These are phyloP conservation scores for Hedychridium roseum DNA, from an alignment of 2,888 invertebrate genomes.

Conservation along the genomic window DNA sequence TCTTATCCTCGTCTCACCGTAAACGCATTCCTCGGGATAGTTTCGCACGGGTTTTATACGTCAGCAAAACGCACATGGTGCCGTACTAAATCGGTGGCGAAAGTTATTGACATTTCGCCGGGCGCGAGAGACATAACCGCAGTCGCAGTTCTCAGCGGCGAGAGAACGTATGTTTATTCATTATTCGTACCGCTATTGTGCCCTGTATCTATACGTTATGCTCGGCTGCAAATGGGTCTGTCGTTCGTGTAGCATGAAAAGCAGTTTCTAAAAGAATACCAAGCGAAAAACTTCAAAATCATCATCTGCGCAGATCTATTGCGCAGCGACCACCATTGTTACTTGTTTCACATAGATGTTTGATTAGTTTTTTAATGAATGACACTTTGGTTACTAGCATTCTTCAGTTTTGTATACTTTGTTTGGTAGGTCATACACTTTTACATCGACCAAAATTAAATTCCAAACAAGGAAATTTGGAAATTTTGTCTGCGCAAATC, in stretches of 20 bases:
- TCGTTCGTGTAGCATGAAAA: slow-evolving; percentile 11
- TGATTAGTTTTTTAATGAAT: background rate
- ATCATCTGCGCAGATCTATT: too few species aligned
- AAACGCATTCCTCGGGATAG: slow-evolving; percentile 1
- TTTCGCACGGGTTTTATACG: background rate
- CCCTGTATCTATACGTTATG: slow-evolving; percentile 33
- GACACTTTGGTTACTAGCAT: background rate
- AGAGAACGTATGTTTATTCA: slow-evolving; percentile 24
- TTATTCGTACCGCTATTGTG: slow-evolving; percentile 37
- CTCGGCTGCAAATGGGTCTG: slow-evolving; percentile 23
- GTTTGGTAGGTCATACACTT: too few species aligned
- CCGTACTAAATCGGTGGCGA: slow-evolving; percentile 36
- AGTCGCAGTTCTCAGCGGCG: slow-evolving; percentile 3
- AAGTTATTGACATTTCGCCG: slow-evolving; percentile 34
- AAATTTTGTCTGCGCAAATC: too few species aligned
- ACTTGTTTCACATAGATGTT: background rate
- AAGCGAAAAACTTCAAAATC: too few species aligned
- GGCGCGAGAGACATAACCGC: slow-evolving; percentile 8
- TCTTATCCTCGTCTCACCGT: too few species aligned
- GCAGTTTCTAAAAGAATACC: too few species aligned
- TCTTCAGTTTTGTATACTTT: too few species aligned
- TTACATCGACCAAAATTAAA: too few species aligned
- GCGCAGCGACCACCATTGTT: too few species aligned
- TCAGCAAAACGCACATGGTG: slow-evolving; percentile 6
- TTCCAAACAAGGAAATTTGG: too few species aligned